Evolutionary conservation across 2,113 vertebrate genomes (phyloP).

Genomic region (Pseudopodoces humilis): DNA sequence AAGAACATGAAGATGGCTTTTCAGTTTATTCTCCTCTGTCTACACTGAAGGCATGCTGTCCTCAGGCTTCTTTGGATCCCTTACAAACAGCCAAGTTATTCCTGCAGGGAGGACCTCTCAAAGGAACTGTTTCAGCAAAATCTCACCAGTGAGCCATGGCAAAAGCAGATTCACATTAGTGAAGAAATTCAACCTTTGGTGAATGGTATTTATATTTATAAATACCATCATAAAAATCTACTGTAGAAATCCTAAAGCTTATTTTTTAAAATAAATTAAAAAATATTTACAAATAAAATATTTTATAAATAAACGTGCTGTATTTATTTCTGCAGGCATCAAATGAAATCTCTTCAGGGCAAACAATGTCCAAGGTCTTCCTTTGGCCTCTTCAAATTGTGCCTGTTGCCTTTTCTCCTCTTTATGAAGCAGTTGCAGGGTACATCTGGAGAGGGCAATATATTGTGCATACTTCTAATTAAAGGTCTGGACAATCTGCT

Average conservation of each 20-base stretch:
- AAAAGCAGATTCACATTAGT: not conserved
- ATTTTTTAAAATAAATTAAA: not conserved
- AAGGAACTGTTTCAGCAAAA: not conserved
- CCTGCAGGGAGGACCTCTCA: not conserved
- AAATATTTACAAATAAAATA: not conserved
- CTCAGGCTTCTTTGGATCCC: not conserved
- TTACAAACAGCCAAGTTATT: not conserved
- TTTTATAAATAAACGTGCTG: not conserved
- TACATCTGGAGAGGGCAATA: not conserved
- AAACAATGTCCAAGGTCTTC: not conserved
- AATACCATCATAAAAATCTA: not conserved
- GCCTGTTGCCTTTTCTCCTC: not conserved
- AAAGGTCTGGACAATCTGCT: not conserved
- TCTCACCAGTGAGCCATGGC: not conserved
- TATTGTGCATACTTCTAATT: not conserved
- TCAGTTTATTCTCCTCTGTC: not conserved
- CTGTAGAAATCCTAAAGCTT: not conserved
- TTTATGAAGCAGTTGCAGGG: not conserved
- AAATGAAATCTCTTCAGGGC: not conserved
- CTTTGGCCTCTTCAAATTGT: not conserved
- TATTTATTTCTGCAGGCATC: not conserved
- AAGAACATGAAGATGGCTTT: not conserved
- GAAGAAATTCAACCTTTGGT: not conserved
- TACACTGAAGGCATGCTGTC: not conserved
- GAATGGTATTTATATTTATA: not conserved